Percentiles rank a stretch among this genome's conserved stretches.
These are phyloP conservation scores for Gambusia holbrooki DNA, from an alignment of 2,113 vertebrate species.

Conservation along the genomic window DNA sequence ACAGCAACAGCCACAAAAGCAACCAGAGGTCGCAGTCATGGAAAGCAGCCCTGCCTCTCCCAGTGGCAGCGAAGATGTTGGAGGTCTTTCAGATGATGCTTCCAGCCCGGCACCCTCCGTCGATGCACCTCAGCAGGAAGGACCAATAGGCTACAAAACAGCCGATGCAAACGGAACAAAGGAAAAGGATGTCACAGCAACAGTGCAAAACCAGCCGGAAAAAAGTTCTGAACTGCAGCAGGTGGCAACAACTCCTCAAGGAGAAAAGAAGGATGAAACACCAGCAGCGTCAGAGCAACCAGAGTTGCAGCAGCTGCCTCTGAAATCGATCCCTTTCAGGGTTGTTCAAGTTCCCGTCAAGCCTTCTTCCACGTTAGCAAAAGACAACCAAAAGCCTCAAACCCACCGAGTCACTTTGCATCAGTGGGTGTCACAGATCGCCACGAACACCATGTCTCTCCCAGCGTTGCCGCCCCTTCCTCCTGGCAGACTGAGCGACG, in stretches of 20 bases:
- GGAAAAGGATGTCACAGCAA: slow-evolving; percentile 4
- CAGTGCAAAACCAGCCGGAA: slow-evolving; percentile 10
- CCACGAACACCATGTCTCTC: slow-evolving; percentile 68
- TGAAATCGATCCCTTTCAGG: slow-evolving; percentile 64
- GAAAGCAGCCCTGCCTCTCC: slow-evolving; percentile 31
- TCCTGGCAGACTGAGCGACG: slow-evolving; percentile 24
- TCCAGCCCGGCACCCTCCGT: slow-evolving; percentile 5
- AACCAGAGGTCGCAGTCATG: not conserved
- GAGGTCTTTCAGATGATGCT: slow-evolving; percentile 51
- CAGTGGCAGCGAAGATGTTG: slow-evolving; percentile 55
- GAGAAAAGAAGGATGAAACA: not conserved
- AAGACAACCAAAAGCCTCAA: slow-evolving; percentile 57
- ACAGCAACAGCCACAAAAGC: slow-evolving; percentile 29
- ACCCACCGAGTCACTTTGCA: slow-evolving; percentile 72
- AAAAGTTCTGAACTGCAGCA: slow-evolving; percentile 7
- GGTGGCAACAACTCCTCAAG: not conserved
- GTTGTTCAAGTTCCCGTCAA: slow-evolving; percentile 49
- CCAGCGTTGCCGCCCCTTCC: slow-evolving; percentile 70
- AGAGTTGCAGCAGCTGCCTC: slow-evolving; percentile 15
- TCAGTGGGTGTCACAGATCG: slow-evolving; percentile 77
- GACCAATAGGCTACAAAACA: not conserved
- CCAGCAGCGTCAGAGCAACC: slow-evolving; percentile 25
- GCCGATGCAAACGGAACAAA: slow-evolving; percentile 3
- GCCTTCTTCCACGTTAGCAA: slow-evolving; percentile 11
- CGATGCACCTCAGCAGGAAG: not conserved